phyloP scores from a whole-genome alignment of 2,888 invertebrate species.

The Pecten maximus region DNA sequence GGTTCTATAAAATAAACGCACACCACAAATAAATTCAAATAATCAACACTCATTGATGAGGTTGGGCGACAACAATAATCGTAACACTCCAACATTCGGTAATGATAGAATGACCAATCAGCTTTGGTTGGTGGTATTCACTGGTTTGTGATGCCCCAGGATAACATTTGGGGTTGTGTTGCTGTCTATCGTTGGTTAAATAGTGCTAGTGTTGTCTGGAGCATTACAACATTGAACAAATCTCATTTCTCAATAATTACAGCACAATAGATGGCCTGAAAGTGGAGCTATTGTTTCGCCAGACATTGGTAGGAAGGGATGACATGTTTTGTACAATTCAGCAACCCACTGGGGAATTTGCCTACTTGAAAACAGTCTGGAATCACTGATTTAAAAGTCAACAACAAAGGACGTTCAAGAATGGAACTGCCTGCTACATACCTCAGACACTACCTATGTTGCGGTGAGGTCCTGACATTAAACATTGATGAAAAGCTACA shows the following conservation, averaged over 20 bases:
- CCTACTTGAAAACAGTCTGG: not conserved
- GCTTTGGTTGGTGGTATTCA: not conserved
- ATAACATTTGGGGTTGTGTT: not conserved
- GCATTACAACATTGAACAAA: not conserved
- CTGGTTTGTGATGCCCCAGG: not conserved
- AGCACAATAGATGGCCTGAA: not conserved
- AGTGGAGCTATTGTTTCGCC: not conserved
- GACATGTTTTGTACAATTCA: conserved; percentile 26
- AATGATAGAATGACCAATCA: not conserved
- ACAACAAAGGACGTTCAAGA: not conserved
- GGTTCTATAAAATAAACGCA: no score
- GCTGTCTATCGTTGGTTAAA: not conserved
- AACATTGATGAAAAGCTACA: not conserved
- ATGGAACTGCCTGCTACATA: not conserved
- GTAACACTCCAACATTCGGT: not conserved
- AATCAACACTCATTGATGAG: not conserved
- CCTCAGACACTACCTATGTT: not conserved
- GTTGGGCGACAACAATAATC: not conserved
- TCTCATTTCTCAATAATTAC: conserved; percentile 20
- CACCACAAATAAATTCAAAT: no score
- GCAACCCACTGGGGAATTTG: not conserved
- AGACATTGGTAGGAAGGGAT: not conserved
- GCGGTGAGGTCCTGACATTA: not conserved
- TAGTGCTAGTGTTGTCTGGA: not conserved
- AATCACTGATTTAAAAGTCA: conserved; percentile 14